Conservation (phyloP, 2,797 vertebrate species). For the Pempheris klunzingeri region DNA sequence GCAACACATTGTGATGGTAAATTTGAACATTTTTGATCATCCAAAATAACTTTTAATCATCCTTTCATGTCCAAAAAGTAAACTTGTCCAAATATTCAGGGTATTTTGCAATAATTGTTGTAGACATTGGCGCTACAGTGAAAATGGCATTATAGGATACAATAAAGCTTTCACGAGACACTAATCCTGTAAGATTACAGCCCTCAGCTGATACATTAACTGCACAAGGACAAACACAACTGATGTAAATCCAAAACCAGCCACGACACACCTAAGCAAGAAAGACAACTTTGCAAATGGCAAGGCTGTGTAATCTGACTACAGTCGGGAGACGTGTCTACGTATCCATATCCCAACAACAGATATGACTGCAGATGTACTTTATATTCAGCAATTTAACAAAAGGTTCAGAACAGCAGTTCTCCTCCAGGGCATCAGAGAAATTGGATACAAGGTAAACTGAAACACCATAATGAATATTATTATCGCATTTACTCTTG, state of each 20-base stretch:
- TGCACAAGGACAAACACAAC: constrained; percentile 39
- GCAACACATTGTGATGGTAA: constrained; percentile 12
- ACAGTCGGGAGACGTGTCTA: constrained; percentile 13
- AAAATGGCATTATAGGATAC: constrained; percentile 7
- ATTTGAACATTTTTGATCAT: constrained; percentile 28
- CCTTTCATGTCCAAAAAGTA: constrained; percentile 2
- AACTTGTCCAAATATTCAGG: constrained; percentile 14
- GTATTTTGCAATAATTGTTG: constrained; percentile 8
- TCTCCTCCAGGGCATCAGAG: constrained; percentile 52
- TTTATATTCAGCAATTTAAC: constrained; percentile 58
- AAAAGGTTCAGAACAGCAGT: constrained; percentile 52
- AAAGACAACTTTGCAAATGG: constrained; percentile 67
- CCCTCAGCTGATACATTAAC: constrained; percentile 34
- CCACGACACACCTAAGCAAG: constrained; percentile 68
- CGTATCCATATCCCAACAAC: constrained; percentile 42
- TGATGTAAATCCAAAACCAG: constrained; percentile 49
- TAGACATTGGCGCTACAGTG: constrained; percentile 1
- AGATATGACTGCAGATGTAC: constrained; percentile 52
- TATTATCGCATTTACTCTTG: constrained; percentile 50
- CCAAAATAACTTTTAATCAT: background rate
- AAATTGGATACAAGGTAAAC: constrained; percentile 60
- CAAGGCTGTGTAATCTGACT: constrained; percentile 60
- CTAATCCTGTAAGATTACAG: constrained; percentile 62
- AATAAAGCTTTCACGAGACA: constrained; percentile 28
- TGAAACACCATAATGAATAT: constrained; percentile 55